A percentile compares a stretch with the other conserved stretches of the same genome.
Conservation (phyloP, 2,888 invertebrate species). For the Eueremaeus valkanovi region DNA sequence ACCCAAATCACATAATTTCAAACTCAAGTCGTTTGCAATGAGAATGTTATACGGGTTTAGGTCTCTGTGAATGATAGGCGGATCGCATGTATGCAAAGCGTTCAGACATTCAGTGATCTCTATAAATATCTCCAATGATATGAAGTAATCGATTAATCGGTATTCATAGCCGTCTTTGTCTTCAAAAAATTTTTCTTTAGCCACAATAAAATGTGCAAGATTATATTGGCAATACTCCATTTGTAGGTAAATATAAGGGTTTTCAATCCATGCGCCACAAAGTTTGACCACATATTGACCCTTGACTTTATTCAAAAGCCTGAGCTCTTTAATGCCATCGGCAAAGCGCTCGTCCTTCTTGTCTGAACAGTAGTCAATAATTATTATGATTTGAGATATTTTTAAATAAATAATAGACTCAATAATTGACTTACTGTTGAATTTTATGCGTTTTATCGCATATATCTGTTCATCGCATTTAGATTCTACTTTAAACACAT, state of each 20-base stretch:
- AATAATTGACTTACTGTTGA: neutral
- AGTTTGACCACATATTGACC: neutral
- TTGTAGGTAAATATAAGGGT: neutral
- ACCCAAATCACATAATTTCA: slow-evolving; percentile 1
- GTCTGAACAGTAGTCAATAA: neutral
- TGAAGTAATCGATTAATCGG: neutral
- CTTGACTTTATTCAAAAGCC: neutral
- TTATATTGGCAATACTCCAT: neutral
- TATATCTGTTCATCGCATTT: neutral
- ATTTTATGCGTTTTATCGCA: neutral
- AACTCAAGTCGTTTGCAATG: neutral
- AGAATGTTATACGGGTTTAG: neutral
- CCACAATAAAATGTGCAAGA: neutral
- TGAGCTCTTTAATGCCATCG: neutral
- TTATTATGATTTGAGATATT: neutral
- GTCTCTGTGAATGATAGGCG: slow-evolving; percentile 8
- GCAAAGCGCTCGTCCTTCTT: neutral
- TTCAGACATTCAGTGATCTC: neutral
- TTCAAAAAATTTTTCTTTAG: neutral
- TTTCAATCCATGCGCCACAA: neutral
- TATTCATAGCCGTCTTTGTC: neutral
- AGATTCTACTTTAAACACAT: neutral
- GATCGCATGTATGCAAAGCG: neutral
- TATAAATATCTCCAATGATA: neutral
- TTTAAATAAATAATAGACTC: neutral